Conservation (phyloP, 1,140 invertebrate genomes). For the Colletes gigas region DNA sequence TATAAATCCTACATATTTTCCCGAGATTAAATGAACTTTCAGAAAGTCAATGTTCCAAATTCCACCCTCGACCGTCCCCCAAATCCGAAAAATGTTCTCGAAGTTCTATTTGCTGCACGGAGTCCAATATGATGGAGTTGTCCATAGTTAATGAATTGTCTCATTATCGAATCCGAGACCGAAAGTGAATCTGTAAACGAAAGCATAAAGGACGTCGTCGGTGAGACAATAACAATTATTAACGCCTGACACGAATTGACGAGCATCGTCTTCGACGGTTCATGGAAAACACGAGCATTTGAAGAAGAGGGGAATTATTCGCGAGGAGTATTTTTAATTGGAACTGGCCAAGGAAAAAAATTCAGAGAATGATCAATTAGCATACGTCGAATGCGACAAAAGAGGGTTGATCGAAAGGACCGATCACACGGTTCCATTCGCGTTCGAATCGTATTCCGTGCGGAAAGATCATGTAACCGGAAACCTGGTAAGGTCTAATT, state of each 20-base stretch:
- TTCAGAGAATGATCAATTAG: not conserved
- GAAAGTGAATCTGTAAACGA: not conserved
- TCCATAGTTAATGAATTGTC: too few species aligned
- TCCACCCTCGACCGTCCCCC: too few species aligned
- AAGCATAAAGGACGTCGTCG: not conserved
- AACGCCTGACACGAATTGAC: not conserved
- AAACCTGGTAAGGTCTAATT: constrained; percentile 19
- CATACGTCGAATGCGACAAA: not conserved
- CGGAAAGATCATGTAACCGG: not conserved
- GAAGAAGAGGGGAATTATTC: not conserved
- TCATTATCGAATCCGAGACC: not conserved
- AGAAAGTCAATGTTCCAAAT: too few species aligned
- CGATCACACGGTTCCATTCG: not conserved
- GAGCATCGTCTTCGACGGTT: not conserved
- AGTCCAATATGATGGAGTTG: not conserved
- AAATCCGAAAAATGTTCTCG: too few species aligned
- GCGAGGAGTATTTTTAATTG: not conserved
- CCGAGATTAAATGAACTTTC: too few species aligned
- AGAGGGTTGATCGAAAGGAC: not conserved
- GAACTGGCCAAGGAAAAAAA: not conserved
- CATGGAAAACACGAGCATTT: not conserved
- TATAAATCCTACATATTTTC: too few species aligned
- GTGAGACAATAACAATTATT: not conserved
- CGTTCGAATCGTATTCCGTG: not conserved
- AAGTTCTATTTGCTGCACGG: not conserved